phyloP scores from a whole-genome alignment of 2,113 vertebrate genomes.

The Trochalopteron elliotii region DNA sequence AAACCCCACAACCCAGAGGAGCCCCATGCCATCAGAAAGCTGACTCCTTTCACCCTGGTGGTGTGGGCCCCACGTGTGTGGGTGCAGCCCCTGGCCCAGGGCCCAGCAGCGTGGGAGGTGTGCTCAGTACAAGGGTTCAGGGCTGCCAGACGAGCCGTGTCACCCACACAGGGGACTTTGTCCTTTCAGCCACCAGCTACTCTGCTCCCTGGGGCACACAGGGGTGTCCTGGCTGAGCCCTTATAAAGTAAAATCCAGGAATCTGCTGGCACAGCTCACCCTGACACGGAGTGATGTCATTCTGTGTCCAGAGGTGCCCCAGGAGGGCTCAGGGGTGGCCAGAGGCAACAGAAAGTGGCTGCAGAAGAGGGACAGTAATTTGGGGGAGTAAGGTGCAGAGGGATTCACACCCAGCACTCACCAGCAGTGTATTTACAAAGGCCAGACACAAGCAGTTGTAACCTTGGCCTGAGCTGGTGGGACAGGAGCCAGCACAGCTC shows the following conservation, averaged over 20 bases:
- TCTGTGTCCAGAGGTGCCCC: background rate
- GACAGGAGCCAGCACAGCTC: background rate
- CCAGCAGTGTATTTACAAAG: fast-evolving
- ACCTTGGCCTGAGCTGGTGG: background rate
- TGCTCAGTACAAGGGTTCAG: conserved; percentile 55
- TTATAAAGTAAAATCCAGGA: background rate
- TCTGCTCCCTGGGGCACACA: background rate
- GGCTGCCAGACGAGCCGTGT: conserved; percentile 33
- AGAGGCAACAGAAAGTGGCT: background rate
- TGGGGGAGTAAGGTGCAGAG: background rate
- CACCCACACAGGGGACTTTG: conserved; percentile 54
- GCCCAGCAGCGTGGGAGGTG: conserved; percentile 45
- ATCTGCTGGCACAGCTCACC: background rate
- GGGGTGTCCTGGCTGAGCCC: background rate
- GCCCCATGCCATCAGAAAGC: background rate
- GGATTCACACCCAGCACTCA: background rate
- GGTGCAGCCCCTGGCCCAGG: background rate
- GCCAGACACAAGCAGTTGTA: fast-evolving
- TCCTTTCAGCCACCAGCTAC: background rate
- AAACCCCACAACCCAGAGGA: background rate
- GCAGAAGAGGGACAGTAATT: background rate
- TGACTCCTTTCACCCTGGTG: background rate
- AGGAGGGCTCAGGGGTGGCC: background rate
- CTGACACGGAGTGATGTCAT: background rate
- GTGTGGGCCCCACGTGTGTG: background rate